These are phyloP conservation scores for Eupeodes corollae DNA, from an alignment of 1,140 invertebrate species.

Conservation along the genomic window DNA sequence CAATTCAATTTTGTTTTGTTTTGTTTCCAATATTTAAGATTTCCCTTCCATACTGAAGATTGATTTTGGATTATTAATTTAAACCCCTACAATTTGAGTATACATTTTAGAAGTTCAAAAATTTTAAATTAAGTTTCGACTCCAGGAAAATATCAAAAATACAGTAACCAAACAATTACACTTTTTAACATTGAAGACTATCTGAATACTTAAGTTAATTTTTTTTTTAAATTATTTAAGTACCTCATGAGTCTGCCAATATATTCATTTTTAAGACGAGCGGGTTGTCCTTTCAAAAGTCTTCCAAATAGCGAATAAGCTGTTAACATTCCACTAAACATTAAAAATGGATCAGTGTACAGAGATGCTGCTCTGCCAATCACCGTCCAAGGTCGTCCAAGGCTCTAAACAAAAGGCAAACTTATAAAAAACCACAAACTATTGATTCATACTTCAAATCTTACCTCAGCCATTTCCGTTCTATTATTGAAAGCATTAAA, in stretches of 20 bases:
- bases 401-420: constrained; percentile 29
- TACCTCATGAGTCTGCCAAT: constrained; percentile 47
- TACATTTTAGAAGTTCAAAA: no score
- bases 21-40: no score
- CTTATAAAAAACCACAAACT: background rate
- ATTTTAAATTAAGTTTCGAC: no score
- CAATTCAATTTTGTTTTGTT: no score
- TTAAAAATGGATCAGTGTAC: constrained; percentile 56
- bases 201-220: no score
- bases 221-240: no score
- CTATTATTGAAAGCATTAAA: constrained; percentile 52
- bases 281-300: constrained; percentile 42
- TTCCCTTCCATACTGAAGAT: no score
- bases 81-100: no score
- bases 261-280: constrained; percentile 49
- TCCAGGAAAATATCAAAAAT: no score
- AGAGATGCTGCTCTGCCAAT: constrained; percentile 50
- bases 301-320: constrained; percentile 48
- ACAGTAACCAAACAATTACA: no score
- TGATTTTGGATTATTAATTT: no score
- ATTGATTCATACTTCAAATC: background rate
- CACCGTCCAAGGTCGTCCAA: constrained; percentile 50
- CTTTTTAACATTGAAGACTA: no score
- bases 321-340: constrained; percentile 52
- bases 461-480: constrained; percentile 49